phyloP scores from a whole-genome alignment of 2,113 vertebrate species.

The Tragelaphus imberbis region DNA sequence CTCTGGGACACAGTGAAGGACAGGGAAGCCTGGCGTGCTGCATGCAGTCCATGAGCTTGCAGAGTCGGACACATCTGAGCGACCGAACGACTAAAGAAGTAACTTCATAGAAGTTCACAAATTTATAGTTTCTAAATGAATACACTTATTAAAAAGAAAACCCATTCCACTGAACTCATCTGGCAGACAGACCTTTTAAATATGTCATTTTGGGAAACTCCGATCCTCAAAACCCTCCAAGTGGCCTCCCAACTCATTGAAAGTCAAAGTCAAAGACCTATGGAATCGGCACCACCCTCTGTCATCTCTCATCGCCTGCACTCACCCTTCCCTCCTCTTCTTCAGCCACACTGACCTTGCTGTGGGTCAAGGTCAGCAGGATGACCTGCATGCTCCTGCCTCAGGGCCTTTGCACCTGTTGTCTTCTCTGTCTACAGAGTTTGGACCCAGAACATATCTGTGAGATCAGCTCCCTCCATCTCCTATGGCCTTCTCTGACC shows the following conservation, averaged over 20 bases:
- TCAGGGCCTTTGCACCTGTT: neutral
- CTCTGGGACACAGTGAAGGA: neutral
- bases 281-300: rapidly evolving
- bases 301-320: neutral
- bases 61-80: neutral
- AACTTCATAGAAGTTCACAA: neutral
- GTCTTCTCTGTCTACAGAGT: neutral
- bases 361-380: neutral
- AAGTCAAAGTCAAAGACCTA: neutral
- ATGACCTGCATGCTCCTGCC: neutral
- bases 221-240: neutral
- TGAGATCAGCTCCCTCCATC: neutral
- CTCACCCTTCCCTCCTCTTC: neutral
- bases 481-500: neutral
- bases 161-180: neutral
- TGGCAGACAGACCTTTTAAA: neutral
- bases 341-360: neutral
- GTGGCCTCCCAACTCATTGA: neutral
- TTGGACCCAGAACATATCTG: neutral
- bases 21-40: neutral
- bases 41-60: neutral
- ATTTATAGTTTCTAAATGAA: neutral
- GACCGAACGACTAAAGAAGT: neutral
- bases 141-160: neutral
- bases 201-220: rapidly evolving